These are phyloP conservation scores for Pardalotus punctatus DNA, from an alignment of 2,113 vertebrate genomes.

Conservation along the genomic window DNA sequence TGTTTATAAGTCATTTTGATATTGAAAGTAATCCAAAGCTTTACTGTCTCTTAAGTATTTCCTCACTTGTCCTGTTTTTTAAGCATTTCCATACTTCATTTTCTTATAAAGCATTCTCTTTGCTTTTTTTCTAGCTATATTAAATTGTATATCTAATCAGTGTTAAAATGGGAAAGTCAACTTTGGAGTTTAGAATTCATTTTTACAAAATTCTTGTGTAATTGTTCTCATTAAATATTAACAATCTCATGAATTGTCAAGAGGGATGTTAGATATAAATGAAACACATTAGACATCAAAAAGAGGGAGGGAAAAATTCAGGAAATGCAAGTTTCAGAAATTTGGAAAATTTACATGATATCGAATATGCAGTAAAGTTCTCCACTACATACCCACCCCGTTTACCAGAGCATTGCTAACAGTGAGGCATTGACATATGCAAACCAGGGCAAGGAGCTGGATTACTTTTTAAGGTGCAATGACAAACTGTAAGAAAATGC, in stretches of 20 bases:
- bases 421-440: background rate
- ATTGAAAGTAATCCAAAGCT: background rate
- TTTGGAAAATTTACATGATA: background rate
- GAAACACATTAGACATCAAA: constrained; percentile 23
- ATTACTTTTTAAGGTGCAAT: background rate
- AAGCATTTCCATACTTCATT: background rate
- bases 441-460: background rate
- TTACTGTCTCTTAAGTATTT: background rate
- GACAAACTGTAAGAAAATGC: background rate
- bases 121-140: background rate
- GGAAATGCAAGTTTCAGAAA: background rate
- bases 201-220: constrained; percentile 6
- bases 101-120: background rate
- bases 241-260: constrained; percentile 1
- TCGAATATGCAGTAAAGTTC: background rate
- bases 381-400: background rate
- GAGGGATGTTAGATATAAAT: background rate
- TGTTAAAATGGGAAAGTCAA: constrained; percentile 45
- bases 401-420: background rate
- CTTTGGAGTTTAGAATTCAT: constrained; percentile 31
- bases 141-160: background rate
- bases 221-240: background rate
- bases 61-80: background rate
- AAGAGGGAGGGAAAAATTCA: background rate
- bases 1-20: background rate